A percentile compares a stretch with the other conserved stretches of the same genome.
These are phyloP conservation scores for Pelmatolapia mariae DNA, from an alignment of 2,113 vertebrate genomes.

Conservation along the genomic window DNA sequence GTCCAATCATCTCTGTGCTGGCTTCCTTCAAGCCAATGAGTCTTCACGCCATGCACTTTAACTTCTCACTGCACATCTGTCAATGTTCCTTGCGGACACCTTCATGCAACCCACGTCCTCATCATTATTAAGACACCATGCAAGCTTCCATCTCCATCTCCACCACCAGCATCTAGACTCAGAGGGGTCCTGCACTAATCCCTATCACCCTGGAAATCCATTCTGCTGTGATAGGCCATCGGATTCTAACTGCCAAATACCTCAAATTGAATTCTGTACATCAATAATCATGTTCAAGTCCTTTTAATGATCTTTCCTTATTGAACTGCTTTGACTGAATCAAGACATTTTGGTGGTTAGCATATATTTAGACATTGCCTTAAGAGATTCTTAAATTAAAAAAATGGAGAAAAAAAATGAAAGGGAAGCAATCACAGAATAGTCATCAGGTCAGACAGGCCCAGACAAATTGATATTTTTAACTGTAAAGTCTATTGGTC, in stretches of 20 bases:
- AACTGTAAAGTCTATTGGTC: background rate
- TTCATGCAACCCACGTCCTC: background rate
- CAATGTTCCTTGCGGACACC: background rate
- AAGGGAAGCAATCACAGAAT: background rate
- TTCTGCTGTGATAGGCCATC: background rate
- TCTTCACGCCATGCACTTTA: background rate
- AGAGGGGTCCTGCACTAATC: background rate
- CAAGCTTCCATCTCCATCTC: background rate
- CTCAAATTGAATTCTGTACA: background rate
- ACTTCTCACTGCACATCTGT: background rate
- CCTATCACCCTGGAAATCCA: background rate
- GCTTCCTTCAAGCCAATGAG: background rate
- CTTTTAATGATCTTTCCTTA: background rate
- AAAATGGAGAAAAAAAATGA: background rate
- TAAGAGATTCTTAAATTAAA: accelerated
- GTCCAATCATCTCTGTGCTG: background rate
- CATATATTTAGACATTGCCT: background rate
- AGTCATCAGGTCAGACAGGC: background rate
- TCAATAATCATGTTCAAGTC: background rate
- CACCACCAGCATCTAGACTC: background rate
- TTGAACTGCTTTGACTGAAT: background rate
- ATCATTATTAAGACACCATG: background rate
- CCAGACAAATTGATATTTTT: background rate
- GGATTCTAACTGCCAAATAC: background rate
- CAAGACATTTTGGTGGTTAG: background rate